Evolutionary conservation across 2,888 invertebrate genomes (phyloP), one percentile per base, ranked within the genome.

Genomic region (Nephrocerus scutellatus): DNA sequence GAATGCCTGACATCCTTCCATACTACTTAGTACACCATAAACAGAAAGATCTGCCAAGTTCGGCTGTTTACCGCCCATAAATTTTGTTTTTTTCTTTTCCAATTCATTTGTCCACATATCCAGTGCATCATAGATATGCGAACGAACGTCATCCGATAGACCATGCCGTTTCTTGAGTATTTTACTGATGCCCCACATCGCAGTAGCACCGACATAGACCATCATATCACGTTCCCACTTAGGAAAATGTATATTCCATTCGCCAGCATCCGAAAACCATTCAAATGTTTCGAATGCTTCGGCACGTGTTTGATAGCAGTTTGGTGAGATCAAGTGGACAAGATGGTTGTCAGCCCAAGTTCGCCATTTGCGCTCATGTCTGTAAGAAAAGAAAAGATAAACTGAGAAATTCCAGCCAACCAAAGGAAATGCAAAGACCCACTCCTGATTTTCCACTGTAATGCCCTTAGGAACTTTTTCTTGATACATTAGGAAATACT

Each of bases 291-390:
- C 83, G 15, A 91, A 66, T 0, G 97, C 79, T 70, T 98, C 97
- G 1, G 72, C 69, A 1, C 77, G 68, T 0, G 88, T 88, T 41
- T 95, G 78, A 62, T 98, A 98, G 20, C 96, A 92, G 68, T 98
- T 98, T 0, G 98, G 98, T 0, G 97, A 96, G 22, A 98, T 72
- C 1, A 83, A 80, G 62, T 96, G 97, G 0, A 98, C 93, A 2
- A 96, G 74, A 25, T 83, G 80, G 32, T 79, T 76, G 63, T 98
- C 98, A 0, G 85, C 86, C 98, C 98, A 98, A 58, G 82, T 78
- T 31, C 98, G 76, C 97, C 97, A 98, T 58, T 89, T 83, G 22
- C 91, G 77, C 68, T 97, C 97, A 51, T 86, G 84, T 25, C 93
- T 93, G 58, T 30, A 74, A 73, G 35, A 16, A 30, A 8, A 32